Base-by-base conservation (phyloP, 1,140 invertebrate genomes). In the Ostrea denselamellosa region DNA sequence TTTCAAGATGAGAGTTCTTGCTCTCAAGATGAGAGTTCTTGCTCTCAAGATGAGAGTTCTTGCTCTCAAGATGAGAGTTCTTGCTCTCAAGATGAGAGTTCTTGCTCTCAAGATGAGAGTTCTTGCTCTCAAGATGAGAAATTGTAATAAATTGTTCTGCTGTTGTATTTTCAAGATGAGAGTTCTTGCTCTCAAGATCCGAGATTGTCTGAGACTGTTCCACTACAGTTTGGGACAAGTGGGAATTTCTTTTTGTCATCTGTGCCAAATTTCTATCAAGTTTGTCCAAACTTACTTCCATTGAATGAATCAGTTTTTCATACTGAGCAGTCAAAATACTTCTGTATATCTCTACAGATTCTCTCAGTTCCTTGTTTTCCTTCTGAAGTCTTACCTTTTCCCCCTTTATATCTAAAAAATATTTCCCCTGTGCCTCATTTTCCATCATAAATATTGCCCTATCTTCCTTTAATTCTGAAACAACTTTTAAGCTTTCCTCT, bases 391-490 rank as follows among this genome's bases (percentile, higher is more conserved):
- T 77, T 14, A 34, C 10, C 25, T 34, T 28, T 77, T 77, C 68
- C 28, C 28, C 68, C 28, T 28, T 77, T 14, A 77, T 12, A 12
- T 77, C 68, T 77, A 77, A 77, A 25, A 77, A 77, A 25, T 77
- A 77, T 17, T 34, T 14, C 12, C 10, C 9, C 10, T 77, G 68
- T 28, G 68, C 68, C 8, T 77, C 68, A 77, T 77, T 77, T 77
- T 77, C 68, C 68, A 77, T 77, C 68, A 77, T 77, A 77, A 34
- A 34, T 44, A 77, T 22, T 77, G 22, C 68, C 28, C 25, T 77
- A 77, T 77, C 68, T 9, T 77, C 68, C 68, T 77, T 25, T 34
- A 77, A 77, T 28, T 77, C 68, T 28, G 68, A 77, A 25, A 77
- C 9, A 22, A 77, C 14, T 25, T 77, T 10, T 14, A 25, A 44